These are phyloP conservation scores for Trematocara nigrifrons DNA, from an alignment of 2,113 vertebrate genomes.

Conservation along the genomic window DNA sequence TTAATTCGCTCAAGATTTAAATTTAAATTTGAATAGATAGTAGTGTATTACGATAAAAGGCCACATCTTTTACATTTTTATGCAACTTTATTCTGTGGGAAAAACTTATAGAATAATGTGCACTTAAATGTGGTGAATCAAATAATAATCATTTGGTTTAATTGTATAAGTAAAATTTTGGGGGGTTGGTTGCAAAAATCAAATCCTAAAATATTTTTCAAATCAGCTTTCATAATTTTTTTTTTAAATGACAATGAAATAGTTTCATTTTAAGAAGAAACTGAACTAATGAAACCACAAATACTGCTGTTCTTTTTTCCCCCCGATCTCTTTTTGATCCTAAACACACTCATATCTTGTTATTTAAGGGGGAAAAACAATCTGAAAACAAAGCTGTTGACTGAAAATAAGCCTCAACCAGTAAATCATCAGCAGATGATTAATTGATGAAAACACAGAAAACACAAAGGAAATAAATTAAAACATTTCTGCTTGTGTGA, in stretches of 20 bases:
- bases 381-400: neutral
- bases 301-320: neutral
- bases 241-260: neutral
- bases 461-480: neutral
- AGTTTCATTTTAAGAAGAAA: neutral
- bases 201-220: neutral
- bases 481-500: neutral
- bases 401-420: neutral
- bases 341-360: neutral
- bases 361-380: neutral
- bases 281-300: neutral
- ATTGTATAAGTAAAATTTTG: neutral
- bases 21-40: neutral
- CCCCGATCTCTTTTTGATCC: neutral
- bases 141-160: neutral
- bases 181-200: neutral
- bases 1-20: neutral
- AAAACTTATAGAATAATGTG: neutral
- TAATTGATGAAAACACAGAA: neutral
- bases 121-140: neutral
- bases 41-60: neutral
- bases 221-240: accelerated
- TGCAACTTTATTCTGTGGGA: neutral
- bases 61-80: neutral
- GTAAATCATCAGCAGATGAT: neutral